Evolutionary conservation across 2,113 vertebrate species (phyloP).

Genomic region (Recurvirostra avosetta): DNA sequence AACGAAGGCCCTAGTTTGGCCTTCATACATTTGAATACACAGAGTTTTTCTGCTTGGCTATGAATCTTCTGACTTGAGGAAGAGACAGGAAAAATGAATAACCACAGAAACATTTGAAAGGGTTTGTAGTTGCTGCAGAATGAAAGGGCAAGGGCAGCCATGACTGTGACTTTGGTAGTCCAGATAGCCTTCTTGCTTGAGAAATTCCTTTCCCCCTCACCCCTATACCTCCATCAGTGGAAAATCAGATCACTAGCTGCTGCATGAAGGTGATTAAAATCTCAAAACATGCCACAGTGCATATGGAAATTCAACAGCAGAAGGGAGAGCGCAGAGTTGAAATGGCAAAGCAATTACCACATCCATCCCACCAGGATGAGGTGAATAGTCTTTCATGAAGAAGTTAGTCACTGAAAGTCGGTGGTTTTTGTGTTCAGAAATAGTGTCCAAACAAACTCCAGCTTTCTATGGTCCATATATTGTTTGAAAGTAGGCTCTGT

Average conservation of each 20-base stretch:
- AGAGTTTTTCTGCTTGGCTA: background rate
- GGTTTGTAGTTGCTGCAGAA: background rate
- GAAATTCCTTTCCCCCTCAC: background rate
- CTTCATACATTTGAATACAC: background rate
- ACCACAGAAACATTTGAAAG: background rate
- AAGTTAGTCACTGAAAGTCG: background rate
- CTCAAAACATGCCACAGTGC: background rate
- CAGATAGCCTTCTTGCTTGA: background rate
- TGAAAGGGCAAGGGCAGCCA: background rate
- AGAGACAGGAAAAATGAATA: background rate
- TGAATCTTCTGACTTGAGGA: background rate
- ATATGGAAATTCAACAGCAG: background rate
- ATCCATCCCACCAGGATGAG: background rate
- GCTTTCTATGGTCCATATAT: background rate
- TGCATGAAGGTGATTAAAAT: background rate
- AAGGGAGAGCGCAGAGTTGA: background rate
- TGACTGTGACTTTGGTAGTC: background rate
- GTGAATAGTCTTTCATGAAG: background rate
- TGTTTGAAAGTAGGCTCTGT: background rate
- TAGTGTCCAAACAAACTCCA: background rate
- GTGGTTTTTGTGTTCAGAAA: background rate
- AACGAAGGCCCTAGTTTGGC: background rate
- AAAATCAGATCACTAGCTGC: background rate
- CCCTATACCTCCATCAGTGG: background rate
- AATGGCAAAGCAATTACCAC: background rate